phyloP scores from a whole-genome alignment of 2,888 invertebrate species.

The Tuta absoluta region DNA sequence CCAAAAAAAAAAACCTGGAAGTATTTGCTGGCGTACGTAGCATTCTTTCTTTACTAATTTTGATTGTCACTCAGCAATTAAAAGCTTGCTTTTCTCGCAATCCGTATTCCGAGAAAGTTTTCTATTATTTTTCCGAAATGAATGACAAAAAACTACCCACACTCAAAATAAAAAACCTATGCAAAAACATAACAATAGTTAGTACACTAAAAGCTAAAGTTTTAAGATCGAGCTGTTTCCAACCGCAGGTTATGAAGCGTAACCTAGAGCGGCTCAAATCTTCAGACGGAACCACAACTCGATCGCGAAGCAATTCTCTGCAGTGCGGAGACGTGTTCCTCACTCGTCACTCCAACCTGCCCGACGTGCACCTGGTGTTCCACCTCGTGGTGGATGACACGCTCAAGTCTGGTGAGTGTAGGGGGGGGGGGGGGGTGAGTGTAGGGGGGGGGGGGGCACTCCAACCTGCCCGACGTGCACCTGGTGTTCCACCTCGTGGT shows the following conservation, averaged over 20 bases:
- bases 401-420: conserved; percentile 59
- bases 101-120: no score
- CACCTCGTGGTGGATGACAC: conserved; percentile 96
- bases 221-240: background rate
- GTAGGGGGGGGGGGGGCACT: conserved; percentile 93
- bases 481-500: conserved; percentile 97
- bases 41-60: no score
- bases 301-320: conserved; percentile 88
- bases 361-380: conserved; percentile 96
- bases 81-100: no score
- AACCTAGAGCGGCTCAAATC: conserved; percentile 46
- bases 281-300: no score
- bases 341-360: conserved; percentile 95
- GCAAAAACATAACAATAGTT: no score
- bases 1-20: no score
- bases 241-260: conserved; percentile 53
- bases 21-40: no score
- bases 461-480: conserved; percentile 96
- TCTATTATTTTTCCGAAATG: no score
- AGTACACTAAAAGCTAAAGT: no score
- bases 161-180: no score
- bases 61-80: background rate
- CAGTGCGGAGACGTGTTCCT: conserved; percentile 93
- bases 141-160: no score
- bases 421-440: conserved; percentile 83